These are phyloP conservation scores for Phorcus lineatus DNA, from an alignment of 2,888 invertebrate species.

Conservation along the genomic window DNA sequence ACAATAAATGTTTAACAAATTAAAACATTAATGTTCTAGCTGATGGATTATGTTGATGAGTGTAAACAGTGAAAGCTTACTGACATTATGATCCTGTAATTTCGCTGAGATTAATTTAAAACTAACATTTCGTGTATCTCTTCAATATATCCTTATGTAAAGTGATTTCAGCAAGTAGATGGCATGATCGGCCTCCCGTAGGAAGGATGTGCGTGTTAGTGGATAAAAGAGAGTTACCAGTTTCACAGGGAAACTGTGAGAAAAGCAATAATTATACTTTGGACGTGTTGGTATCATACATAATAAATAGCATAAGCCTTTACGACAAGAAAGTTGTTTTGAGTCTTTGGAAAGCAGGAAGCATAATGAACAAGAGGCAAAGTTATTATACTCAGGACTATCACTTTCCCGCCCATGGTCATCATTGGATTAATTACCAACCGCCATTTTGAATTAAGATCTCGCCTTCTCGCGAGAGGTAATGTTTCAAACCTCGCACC, in stretches of 20 bases:
- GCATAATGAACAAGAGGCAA: conserved; percentile 1
- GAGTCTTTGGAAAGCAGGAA: not conserved
- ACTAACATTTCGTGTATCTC: no score
- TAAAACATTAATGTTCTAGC: no score
- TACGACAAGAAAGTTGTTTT: not conserved
- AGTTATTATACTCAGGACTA: not conserved
- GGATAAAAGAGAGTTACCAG: not conserved
- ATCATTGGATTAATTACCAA: conserved; percentile 11
- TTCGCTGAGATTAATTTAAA: no score
- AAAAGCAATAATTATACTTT: not conserved
- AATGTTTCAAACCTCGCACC: conserved; percentile 14
- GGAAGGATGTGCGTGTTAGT: not conserved
- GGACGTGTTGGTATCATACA: not conserved
- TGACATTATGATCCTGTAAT: no score
- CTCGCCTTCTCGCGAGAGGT: not conserved
- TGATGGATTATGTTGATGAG: no score
- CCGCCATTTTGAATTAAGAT: conserved; percentile 22
- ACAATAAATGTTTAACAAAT: no score
- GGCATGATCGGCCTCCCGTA: not conserved
- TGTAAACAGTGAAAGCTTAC: no score
- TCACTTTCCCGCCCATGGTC: conserved; percentile 20
- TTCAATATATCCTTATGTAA: no score
- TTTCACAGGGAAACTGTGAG: not conserved
- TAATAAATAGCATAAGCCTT: conserved; percentile 2
- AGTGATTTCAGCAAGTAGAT: no score